Base-by-base conservation (phyloP, 2,113 vertebrate genomes). In the Suricata suricatta region DNA sequence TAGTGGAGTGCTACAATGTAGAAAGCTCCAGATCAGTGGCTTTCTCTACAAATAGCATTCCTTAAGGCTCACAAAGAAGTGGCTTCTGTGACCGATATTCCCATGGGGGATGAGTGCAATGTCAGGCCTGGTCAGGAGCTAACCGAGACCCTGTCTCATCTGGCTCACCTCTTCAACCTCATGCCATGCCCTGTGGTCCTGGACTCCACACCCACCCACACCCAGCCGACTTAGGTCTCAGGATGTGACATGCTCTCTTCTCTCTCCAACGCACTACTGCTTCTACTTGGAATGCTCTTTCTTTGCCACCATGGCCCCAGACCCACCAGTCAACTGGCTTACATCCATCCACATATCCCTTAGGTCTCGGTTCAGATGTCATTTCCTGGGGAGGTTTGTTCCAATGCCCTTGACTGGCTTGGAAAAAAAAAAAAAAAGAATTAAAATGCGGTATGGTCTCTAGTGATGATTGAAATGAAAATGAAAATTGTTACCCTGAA, bases 371-470 rank as follows among this genome's bases (percentile, higher is more conserved):
- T 31, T 82, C 57, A 74, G 72, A 31, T 79, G 35, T 47, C 15
- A 3, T 87, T 90, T 90, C 66, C 31, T 33, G 69, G 76, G 63
- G 47, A 83, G 21, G 29, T 71, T 92, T 90, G 35, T 74, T 63
- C 54, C 66, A 23, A 87, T 68, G 88, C 1, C 50, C 54, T 94
- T 90, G 10, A 50, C 6, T 85, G 31, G 54, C 93, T 96, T 84
- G 81, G 47, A 47, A 69, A 47, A 84, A 80, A 71, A 79, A 38
- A 47, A 69, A 47, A 84, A 80, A 71, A 79, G 66, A 68, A 27
- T 90, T 89, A 76, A 52, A 63, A 86, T 87, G 50, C 5, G 76
- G 69, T 79, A 27, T 3, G 17, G 31, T 71, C 33, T 74, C 50
- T n/a, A 44, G 71, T 21, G 69, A 77, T 41, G 41, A 88, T 31